A percentile compares a stretch with the other conserved stretches of the same genome.
These are phyloP conservation scores for Willisornis vidua DNA, from an alignment of 2,113 vertebrate genomes.

Conservation along the genomic window DNA sequence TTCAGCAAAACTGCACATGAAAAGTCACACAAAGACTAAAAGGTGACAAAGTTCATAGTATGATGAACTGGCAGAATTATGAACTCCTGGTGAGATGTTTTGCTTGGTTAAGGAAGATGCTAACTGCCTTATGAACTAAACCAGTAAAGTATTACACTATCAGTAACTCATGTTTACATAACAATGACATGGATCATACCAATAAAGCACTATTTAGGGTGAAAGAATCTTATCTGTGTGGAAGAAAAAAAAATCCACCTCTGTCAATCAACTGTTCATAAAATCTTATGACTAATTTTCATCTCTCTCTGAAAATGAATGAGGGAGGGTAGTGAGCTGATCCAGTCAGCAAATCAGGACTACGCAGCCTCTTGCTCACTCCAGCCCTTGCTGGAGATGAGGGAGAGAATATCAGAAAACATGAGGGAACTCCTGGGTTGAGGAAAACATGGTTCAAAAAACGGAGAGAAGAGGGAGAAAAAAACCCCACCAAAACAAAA, in stretches of 20 bases:
- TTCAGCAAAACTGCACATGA: not conserved
- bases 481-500: fast-evolving
- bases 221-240: not conserved
- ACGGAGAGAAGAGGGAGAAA: not conserved
- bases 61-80: not conserved
- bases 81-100: not conserved
- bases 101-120: not conserved
- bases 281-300: not conserved
- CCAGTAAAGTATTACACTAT: not conserved
- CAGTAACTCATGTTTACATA: not conserved
- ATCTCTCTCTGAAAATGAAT: not conserved
- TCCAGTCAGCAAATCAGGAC: not conserved
- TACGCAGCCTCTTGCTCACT: not conserved
- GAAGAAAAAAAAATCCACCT: not conserved
- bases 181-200: not conserved
- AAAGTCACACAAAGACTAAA: not conserved
- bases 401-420: not conserved
- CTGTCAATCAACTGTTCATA: not conserved
- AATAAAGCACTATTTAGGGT: not conserved
- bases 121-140: not conserved
- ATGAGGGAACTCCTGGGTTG: not conserved
- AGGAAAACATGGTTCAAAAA: not conserved
- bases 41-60: not conserved
- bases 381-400: not conserved
- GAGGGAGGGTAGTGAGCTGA: not conserved